Evolutionary conservation across 1,140 invertebrate species (phyloP), one percentile per base, ranked within the genome.

Genomic region (Tetramorium simillimum): DNA sequence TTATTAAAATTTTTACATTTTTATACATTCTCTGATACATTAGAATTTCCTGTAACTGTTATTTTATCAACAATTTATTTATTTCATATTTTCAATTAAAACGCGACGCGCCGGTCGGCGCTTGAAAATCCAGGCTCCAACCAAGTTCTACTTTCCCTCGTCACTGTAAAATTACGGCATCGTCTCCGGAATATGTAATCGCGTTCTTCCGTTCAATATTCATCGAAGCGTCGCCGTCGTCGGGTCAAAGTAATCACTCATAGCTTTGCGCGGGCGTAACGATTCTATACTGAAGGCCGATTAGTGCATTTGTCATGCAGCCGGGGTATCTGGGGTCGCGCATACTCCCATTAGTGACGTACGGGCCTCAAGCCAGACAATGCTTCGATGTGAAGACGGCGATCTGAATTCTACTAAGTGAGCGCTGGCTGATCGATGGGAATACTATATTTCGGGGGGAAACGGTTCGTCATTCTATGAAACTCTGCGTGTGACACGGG

Each of bases 291-390:
- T 72, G 86, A 89, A 89, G 89, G 86, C 85, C 92, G 88, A 93
- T 93, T 87, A 91, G 89, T 89, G 88, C 88, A 92, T 92, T 92
- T 92, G 91, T 93, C 92, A 93, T 93, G 88, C 86, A 75, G 60
- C 56, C 80, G 81, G 87, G 67, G 85, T 87, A 89, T 89, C 91
- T 82, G 65, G 87, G 56, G 78, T 81, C 69, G 73, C 88, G 91
- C 88, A 72, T 78, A 84, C 49, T 76, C 88, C 86, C 89, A 92
- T 92, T 92, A 85, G 76, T 86, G 88, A 89, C 88, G 86, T 86
- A 89, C 62, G 73, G 62, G 28, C 43, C 58, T 46, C 43, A 49
- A 46, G 28, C 12, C 60, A 80, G 60, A 92, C 91, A 92, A 92
- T 90, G 72, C 60, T 69, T 58, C 58, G 76, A 49, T 82, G 82